These are phyloP conservation scores for Harpalus rufipes DNA, from an alignment of 2,888 invertebrate species.

Conservation along the genomic window DNA sequence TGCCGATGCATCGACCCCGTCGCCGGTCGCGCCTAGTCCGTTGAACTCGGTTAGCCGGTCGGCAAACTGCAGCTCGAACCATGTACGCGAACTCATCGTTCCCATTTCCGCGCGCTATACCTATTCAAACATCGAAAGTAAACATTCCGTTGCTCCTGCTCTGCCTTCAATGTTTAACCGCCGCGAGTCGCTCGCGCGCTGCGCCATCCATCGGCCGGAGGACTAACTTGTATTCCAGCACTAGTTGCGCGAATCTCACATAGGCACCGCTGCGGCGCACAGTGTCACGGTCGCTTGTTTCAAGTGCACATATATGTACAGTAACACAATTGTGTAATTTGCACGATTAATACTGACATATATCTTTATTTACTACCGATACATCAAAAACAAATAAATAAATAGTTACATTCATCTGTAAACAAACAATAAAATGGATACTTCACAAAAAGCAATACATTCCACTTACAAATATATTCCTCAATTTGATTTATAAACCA, in stretches of 20 bases:
- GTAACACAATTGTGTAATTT: not conserved
- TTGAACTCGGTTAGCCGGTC: constrained; percentile 68
- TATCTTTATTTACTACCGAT: constrained; percentile 6
- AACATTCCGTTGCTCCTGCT: constrained; percentile 13
- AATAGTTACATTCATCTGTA: not conserved
- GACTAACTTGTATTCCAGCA: not conserved
- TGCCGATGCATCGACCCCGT: constrained; percentile 69
- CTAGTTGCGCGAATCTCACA: not conserved
- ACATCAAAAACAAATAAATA: constrained; percentile 9
- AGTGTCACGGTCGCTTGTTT: constrained; percentile 28
- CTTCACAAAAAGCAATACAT: too few relatives aligned
- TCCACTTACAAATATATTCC: too few relatives aligned
- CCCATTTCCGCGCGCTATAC: constrained; percentile 58
- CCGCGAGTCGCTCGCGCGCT: not conserved
- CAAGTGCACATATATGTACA: constrained; percentile 11
- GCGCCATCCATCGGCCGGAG: constrained; percentile 11
- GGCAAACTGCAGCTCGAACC: constrained; percentile 61
- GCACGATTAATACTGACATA: not conserved
- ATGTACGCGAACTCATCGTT: constrained; percentile 49
- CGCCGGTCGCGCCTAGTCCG: constrained; percentile 69
- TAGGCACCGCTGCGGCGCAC: constrained; percentile 10
- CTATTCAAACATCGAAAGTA: constrained; percentile 58
- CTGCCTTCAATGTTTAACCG: not conserved
- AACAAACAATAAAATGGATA: not conserved
- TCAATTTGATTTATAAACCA: too few relatives aligned